Base-by-base conservation (phyloP, 2,797 vertebrate genomes). In the Novumbra hubbsi region DNA sequence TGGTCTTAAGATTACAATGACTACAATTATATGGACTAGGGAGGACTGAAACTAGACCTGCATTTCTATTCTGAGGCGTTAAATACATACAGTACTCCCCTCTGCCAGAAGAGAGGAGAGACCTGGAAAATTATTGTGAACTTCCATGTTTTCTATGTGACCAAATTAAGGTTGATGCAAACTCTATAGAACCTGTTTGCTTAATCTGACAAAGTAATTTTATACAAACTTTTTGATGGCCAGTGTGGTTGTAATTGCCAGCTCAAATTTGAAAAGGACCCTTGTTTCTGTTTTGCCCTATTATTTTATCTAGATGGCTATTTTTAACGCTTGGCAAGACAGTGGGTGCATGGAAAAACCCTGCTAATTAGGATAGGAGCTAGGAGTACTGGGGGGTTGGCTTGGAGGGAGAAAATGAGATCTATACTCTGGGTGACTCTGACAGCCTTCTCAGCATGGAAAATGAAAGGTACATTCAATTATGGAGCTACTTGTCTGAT, bases 391-490 rank as follows among this genome's bases (percentile, higher is more conserved):
- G 57, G 60, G 76, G 70, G 81, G 72, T 74, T 67, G 69, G 62
- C 62, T 79, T 85, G 79, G 77, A 84, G 76, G 69, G 67, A 81
- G 85, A 84, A 81, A 30, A 65, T 73, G 81, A 73, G 87, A 45
- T 45, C 81, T 84, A 28, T 64, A 86, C 87, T 60, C 78, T 75
- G 79, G 78, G 84, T 76, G 81, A 88, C 70, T 81, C 76, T 82
- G 85, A 84, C 81, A 72, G 81, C 80, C 81, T 86, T 88, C 83
- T 80, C 78, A 76, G 70, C 80, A 32, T 70, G 41, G 84, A 67
- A 24, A 87, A 79, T 81, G 79, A 89, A 85, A 80, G 84, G 75
- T 83, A 81, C 75, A 75, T 87, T 90, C 82, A 90, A 87, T 89
- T 90, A 89, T 75, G 75, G 83, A 70, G 41, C 84, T 80, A 75